Evolutionary conservation across 1,140 invertebrate genomes (phyloP), one percentile per base, ranked within the genome.

Genomic region (Acromyrmex charruanus): DNA sequence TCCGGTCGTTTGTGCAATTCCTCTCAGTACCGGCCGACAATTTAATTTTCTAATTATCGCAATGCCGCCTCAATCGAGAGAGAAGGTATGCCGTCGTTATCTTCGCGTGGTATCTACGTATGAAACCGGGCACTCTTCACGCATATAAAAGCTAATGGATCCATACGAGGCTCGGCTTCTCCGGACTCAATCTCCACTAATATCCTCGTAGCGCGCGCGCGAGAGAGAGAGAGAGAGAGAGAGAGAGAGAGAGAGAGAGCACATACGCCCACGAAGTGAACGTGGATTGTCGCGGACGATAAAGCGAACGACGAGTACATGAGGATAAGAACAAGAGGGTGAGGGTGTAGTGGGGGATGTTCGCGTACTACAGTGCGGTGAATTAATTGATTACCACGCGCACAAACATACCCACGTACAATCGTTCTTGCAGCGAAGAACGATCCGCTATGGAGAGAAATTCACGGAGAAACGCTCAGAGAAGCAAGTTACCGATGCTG

Each of bases 41-140:
- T 95, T 95, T 95, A 95, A 95, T 95, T 95, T 95, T 95, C 93
- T 94, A 95, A 95, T 95, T 95, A 95, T 95, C 94, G 92, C 93
- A 93, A 94, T 92, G 93, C 87, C 87, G 79, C 49, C 84, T 89
- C 91, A 91, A 93, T 94, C 92, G 92, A 68, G 66, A 84, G 80
- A 75, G 49, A 65, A 55, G 75, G 63, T 87, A 91, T 85, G 91
- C 85, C 87, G 66, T 87, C 77, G 87, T 93, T 95, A 95, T 95
- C 95, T 94, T 88, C 85, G 89, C 86, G 91, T 92, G 89, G 93
- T 91, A 95, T 95, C 94, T 94, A 80, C 90, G 89, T 90, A 91
- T 89, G 91, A 91, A 89, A 77, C 86, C 89, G 69, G 66, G 51
- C 89, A 87, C 85, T 90, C 85, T 89, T 85, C 79, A 79, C 91